These are phyloP conservation scores for Melikaiella ostensackeni DNA, from an alignment of 2,888 invertebrate species.

Conservation along the genomic window DNA sequence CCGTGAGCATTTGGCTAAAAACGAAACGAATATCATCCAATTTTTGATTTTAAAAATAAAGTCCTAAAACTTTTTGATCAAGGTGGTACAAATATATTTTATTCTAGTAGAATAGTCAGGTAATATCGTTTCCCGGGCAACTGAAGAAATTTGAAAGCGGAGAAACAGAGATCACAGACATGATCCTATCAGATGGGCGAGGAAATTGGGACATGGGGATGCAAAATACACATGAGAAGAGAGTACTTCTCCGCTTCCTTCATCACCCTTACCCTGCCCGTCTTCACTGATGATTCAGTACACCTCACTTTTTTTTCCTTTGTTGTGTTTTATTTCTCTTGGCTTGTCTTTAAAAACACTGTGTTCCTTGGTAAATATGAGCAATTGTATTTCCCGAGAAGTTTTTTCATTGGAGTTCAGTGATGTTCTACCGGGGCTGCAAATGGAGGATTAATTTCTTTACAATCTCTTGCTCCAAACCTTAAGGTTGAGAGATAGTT, in stretches of 20 bases:
- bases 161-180: neutral
- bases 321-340: constrained; percentile 1
- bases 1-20: too few relatives aligned
- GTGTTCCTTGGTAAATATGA: constrained; percentile 19
- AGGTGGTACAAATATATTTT: too few relatives aligned
- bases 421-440: neutral
- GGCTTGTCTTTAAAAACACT: neutral
- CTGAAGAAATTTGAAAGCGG: neutral
- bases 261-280: neutral
- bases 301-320: neutral
- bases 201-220: constrained; percentile 4
- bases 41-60: too few relatives aligned
- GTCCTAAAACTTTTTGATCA: too few relatives aligned
- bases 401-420: constrained; percentile 5
- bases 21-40: too few relatives aligned
- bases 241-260: neutral
- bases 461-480: constrained; percentile 16
- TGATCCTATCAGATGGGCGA: constrained; percentile 5
- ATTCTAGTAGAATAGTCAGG: too few relatives aligned
- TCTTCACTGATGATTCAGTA: neutral
- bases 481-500: neutral
- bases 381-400: neutral
- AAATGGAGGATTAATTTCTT: constrained; percentile 24
- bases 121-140: neutral
- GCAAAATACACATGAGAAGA: constrained; percentile 2